A percentile compares a stretch with the other conserved stretches of the same genome.
Evolutionary conservation across 2,113 vertebrate species (phyloP).

Genomic region (Calyptommatus sinebrachiatus): DNA sequence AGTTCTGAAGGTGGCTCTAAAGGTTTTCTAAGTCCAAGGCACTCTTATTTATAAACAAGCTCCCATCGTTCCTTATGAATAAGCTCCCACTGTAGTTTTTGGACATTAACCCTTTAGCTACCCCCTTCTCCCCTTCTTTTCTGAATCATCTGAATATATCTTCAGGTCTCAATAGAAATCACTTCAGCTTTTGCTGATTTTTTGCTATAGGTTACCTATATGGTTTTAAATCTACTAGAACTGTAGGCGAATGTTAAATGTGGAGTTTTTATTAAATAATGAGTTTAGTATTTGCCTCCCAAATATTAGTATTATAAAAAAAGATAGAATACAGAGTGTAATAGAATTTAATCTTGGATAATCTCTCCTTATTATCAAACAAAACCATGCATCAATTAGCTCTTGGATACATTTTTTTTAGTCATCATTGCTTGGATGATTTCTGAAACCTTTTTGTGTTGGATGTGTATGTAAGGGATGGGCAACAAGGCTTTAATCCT

Average conservation of each 20-base stretch:
- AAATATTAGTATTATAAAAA: no score
- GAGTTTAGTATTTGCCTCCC: not conserved
- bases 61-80: not conserved
- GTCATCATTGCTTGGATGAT: not conserved
- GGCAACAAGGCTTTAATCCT: not conserved
- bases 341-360: no score
- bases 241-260: not conserved
- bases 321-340: no score
- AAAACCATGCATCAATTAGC: not conserved
- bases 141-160: no score
- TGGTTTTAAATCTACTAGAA: not conserved
- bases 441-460: not conserved
- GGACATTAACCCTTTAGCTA: slow-evolving; percentile 9
- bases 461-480: not conserved
- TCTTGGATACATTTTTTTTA: not conserved
- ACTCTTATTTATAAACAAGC: no score
- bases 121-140: slow-evolving; percentile 60
- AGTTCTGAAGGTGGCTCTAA: no score
- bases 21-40: no score
- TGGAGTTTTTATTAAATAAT: not conserved
- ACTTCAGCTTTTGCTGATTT: no score
- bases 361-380: no score
- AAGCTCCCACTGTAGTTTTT: slow-evolving; percentile 48
- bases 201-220: no score
- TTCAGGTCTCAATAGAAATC: no score